These are phyloP conservation scores for Bugula neritina DNA, from an alignment of 2,888 invertebrate species.

Conservation along the genomic window DNA sequence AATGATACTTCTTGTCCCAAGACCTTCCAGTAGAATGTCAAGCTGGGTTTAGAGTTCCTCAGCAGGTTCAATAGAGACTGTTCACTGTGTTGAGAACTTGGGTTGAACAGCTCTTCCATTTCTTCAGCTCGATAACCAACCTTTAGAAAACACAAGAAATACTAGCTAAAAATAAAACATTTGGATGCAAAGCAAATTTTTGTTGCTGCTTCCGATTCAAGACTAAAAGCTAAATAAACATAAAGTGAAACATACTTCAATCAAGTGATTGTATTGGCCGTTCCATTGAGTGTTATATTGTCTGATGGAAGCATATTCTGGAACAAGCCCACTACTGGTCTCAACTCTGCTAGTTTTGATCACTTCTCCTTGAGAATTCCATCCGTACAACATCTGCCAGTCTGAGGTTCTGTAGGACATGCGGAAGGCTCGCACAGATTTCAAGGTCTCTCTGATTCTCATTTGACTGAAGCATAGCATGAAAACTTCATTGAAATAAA, in stretches of 20 bases:
- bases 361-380: background rate
- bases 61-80: background rate
- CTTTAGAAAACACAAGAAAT: background rate
- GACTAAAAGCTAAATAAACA: too few relatives aligned
- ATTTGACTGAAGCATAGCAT: too few relatives aligned
- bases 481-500: too few relatives aligned
- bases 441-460: background rate
- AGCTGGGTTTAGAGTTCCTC: background rate
- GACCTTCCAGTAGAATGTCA: background rate
- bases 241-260: too few relatives aligned
- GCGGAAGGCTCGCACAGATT: background rate
- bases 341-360: background rate
- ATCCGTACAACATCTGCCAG: background rate
- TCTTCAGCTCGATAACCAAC: background rate
- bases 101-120: background rate
- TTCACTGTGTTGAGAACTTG: background rate
- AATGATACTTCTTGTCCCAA: background rate
- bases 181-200: too few relatives aligned
- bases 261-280: background rate
- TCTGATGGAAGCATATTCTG: background rate
- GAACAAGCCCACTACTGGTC: background rate
- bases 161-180: too few relatives aligned
- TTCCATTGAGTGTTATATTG: background rate
- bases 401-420: background rate
- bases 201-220: too few relatives aligned